A percentile compares a stretch with the other conserved stretches of the same genome.
These are phyloP conservation scores for Sciaenops ocellatus DNA, from an alignment of 2,797 vertebrate genomes.

Conservation along the genomic window DNA sequence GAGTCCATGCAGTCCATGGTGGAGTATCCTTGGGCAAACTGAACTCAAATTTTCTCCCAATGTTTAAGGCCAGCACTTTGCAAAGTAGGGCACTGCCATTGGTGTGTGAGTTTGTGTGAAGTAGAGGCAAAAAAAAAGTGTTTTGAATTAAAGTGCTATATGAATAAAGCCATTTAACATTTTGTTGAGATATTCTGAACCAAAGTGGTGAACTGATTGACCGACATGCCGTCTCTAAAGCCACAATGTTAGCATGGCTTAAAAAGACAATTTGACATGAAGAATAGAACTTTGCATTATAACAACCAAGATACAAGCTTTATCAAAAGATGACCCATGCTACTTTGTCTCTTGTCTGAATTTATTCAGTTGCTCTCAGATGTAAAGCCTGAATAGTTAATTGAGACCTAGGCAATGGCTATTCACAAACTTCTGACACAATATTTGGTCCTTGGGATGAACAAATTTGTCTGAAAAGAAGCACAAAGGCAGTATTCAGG, in stretches of 20 bases:
- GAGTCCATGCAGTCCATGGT: neutral
- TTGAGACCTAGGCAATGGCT: constrained; percentile 2
- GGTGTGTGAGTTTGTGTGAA: neutral
- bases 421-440: constrained; percentile 44
- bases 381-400: constrained; percentile 15
- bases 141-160: too few relatives aligned
- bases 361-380: constrained; percentile 19
- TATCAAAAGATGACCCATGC: constrained; percentile 10
- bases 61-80: neutral
- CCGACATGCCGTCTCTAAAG: neutral
- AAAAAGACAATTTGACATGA: constrained; percentile 11
- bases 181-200: too few relatives aligned
- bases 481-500: constrained; percentile 24
- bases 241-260: neutral
- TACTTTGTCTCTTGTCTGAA: constrained; percentile 2
- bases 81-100: neutral
- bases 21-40: neutral
- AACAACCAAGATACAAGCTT: neutral
- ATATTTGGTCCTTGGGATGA: constrained; percentile 39
- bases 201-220: too few relatives aligned
- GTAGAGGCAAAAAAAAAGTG: neutral
- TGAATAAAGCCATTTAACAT: too few relatives aligned
- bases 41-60: neutral
- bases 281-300: constrained; percentile 3
- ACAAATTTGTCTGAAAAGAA: constrained; percentile 29